Evolutionary conservation across 2,888 invertebrate species (phyloP), one percentile per base, ranked within the genome.

Genomic region (Scaptomyza flava): DNA sequence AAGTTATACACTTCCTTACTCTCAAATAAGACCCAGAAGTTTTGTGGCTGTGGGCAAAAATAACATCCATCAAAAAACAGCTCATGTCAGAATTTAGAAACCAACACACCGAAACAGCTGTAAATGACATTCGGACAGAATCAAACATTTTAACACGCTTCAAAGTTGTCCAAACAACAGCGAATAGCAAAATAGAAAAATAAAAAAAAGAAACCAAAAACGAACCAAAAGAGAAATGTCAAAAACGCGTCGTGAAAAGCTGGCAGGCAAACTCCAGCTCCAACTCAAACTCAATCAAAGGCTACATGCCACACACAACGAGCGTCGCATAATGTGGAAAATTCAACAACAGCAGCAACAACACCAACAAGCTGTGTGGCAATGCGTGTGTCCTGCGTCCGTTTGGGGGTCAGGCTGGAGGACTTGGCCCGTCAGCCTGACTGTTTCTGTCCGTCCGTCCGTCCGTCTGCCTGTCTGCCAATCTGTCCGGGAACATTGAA

Each of bases 71-170:
- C 79, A 71, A 43, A 58, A 20, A 62, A 9, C 50, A 56, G 47
- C 62, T 42, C 59, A 52, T 68, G 79, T 73, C 66, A 64, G 62
- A 78, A 59, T 54, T 50, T 52, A 14, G 56, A 52, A 59, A 34
- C 46, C 54, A 53, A 60, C 63, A 65, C 45, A 62, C 64, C 51
- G 64, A 57, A 85, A 87, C 85, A 87, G 87, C 85, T 85, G 85
- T 85, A 85, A 79, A 72, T 85, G 85, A 85, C 85, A 87, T 84
- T 89, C 74, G 72, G 72, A 74, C 81, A 81, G 84, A 85, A 89
- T 87, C 87, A 85, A 89, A 89, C 77, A 87, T 87, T 81, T 84
- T 74, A 82, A 87, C 87, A 89, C 79, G 87, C 85, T 84, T 76
- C 89, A 81, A 83, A 88, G 80, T 86, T 86, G 69, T 38, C 38